Base-by-base conservation (phyloP, 2,888 invertebrate genomes). In the Caenorhabditis uteleia region DNA sequence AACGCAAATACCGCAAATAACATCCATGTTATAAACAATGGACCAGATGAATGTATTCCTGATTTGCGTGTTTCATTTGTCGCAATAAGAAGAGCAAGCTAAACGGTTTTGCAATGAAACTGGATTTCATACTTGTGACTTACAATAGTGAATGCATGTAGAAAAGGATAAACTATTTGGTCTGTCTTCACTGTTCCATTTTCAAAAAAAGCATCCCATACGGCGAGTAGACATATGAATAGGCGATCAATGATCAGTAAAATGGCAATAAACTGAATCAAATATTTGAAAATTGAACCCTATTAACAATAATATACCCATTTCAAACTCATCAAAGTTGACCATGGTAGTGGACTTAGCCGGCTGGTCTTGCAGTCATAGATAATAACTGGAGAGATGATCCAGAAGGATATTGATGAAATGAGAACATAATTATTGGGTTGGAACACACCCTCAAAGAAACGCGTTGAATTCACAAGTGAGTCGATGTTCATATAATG, bases 11-110 rank as follows among this genome's bases (percentile, higher is more conserved):
- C 31, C 0, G 88, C 86, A 53, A 91, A 84, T 0, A 93, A 82
- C 31, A 94, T 86, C 94, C 95, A 97, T 85, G 95, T 95, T 73
- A 92, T 85, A 85, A 93, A 95, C 58, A 93, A 86, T 49, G 92
- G 87, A 2, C 95, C 95, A 3, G 95, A 95, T 10, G 93, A 90
- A 79, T 91, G 88, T 79, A 93, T 88, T 20, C 95, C 95, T 86
- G 89, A 88, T 83, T 89, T 89, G 77, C 90, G 89, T 84, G 93
- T 74, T 49, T 72, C 74, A 57, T 77, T 74, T 18, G 65, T 71
- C 1, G 62, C 53, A n/a, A 67, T 49, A 12, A 69, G 26, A 0
- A 72, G 23, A 5, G 66, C 60, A 10, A 72, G 48, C 70, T 68
- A 34, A 34, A n/a, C n/a, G n/a, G n/a, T n/a, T n/a, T n/a, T n/a